Evolutionary conservation across 2,797 vertebrate genomes (phyloP).

Genomic region (Lepus townsendii): DNA sequence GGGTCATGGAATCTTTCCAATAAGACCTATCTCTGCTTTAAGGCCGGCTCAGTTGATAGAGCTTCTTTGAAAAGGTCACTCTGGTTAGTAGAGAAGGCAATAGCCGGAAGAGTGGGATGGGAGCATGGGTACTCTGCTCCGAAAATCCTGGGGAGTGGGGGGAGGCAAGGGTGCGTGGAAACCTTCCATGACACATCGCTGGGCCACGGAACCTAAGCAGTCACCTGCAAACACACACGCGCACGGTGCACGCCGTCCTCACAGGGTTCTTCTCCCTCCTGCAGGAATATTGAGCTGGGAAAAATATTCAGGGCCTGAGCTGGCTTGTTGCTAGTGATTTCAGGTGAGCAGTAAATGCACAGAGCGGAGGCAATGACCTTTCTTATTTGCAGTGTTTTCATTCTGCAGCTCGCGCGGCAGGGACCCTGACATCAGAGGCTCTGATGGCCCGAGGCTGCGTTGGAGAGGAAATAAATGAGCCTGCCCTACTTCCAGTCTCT

Average conservation of each 20-base stretch:
- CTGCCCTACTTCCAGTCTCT: constrained; percentile 83
- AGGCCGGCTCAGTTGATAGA: neutral
- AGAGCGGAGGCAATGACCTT: constrained; percentile 78
- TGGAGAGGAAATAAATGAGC: constrained; percentile 80
- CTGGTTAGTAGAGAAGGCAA: constrained; percentile 36
- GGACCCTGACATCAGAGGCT: constrained; percentile 81
- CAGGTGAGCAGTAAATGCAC: constrained; percentile 75
- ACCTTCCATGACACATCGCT: neutral
- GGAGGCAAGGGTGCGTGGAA: neutral
- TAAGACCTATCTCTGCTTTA: neutral
- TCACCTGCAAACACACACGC: constrained; percentile 12
- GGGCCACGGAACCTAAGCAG: neutral
- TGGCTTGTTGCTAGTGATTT: constrained; percentile 65
- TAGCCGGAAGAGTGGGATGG: neutral
- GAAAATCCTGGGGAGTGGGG: neutral
- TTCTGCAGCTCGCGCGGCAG: constrained; percentile 77
- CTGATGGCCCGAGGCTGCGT: constrained; percentile 78
- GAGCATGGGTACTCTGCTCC: neutral
- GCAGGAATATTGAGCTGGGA: constrained; percentile 42
- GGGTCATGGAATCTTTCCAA: neutral
- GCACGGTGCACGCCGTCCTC: neutral
- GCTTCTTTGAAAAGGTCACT: constrained; percentile 60
- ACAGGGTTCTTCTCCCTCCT: constrained; percentile 34
- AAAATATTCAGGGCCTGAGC: constrained; percentile 49
- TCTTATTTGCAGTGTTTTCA: constrained; percentile 80